Base-by-base conservation (phyloP, 2,888 invertebrate genomes). In the Tinea semifulvella region DNA sequence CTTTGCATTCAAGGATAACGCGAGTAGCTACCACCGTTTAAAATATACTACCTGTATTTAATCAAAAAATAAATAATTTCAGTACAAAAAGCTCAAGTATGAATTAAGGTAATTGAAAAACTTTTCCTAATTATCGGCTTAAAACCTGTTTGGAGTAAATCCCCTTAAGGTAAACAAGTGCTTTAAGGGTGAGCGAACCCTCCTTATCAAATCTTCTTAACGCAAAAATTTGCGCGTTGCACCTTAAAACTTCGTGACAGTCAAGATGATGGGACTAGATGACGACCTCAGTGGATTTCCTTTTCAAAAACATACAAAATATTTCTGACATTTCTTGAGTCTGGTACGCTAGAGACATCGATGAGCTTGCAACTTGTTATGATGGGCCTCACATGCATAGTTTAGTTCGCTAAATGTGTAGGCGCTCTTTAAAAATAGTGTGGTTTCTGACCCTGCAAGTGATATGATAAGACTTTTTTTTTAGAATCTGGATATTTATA, bases 61-160 rank as follows among this genome's bases (percentile, higher is more conserved):
- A n/a, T n/a, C n/a, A n/a, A n/a, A n/a, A n/a, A n/a, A n/a, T n/a
- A n/a, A n/a, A n/a, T n/a, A n/a, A n/a, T n/a, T n/a, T n/a, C n/a
- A n/a, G 25, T 22, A 7, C 25, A 22, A 22, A 76, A 74, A 75
- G 72, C 68, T 68, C 62, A 57, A 51, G 50, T 31, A 31, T 14
- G 13, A 76, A 76, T 77, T 75, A 69, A 73, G 76, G 71, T 79
- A 79, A 79, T 79, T 77, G 76, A 79, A 79, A 79, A 79, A 79
- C 61, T 79, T 79, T 79, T 75, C 75, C 75, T 79, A 79, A 79
- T 79, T 79, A 79, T 77, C 76, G 72, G 66, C 76, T 79, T 73
- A 74, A 65, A 74, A 69, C 73, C 72, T 74, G 76, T 74, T 79
- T 73, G 59, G 67, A 72, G 73, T 68, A 76, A 76, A 79, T 79